phyloP scores from a whole-genome alignment of 2,888 invertebrate genomes.

The Cephus pulcher region DNA sequence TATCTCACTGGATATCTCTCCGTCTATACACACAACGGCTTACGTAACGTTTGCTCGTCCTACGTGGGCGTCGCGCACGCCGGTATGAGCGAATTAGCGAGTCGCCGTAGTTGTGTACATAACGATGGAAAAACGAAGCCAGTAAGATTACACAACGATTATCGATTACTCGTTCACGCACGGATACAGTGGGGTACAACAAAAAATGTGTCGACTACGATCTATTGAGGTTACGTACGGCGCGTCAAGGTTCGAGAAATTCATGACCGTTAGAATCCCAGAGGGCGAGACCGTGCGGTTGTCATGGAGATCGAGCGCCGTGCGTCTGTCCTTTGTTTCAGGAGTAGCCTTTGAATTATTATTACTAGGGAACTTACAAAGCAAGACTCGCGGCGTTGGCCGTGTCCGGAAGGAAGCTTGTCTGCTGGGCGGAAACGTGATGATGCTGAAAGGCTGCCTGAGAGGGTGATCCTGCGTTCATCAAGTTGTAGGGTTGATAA shows the following conservation, averaged over 20 bases:
- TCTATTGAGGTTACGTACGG: background rate
- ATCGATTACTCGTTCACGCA: background rate
- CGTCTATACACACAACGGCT: background rate
- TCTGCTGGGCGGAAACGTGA: constrained; percentile 39
- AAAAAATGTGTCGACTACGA: background rate
- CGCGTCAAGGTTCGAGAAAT: background rate
- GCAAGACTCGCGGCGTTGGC: constrained; percentile 39
- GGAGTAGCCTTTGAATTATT: background rate
- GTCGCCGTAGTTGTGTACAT: background rate
- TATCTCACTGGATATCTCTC: background rate
- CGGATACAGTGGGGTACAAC: background rate
- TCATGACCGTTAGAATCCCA: background rate
- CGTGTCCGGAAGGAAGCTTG: constrained; percentile 40
- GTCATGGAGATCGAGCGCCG: background rate
- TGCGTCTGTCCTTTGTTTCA: background rate
- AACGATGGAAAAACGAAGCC: background rate
- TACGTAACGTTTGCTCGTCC: background rate
- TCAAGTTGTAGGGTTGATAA: constrained; percentile 63
- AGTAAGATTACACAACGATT: background rate
- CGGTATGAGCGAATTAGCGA: background rate
- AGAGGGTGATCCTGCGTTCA: constrained; percentile 47
- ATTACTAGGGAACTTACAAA: constrained; percentile 43
- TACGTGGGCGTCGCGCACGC: background rate
- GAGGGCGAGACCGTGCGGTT: too few relatives aligned
- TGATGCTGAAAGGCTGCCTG: constrained; percentile 49